Percentiles rank a stretch among this genome's conserved stretches.
These are phyloP conservation scores for Latrodectus hesperus DNA, from an alignment of 2,888 invertebrate genomes.

Conservation along the genomic window DNA sequence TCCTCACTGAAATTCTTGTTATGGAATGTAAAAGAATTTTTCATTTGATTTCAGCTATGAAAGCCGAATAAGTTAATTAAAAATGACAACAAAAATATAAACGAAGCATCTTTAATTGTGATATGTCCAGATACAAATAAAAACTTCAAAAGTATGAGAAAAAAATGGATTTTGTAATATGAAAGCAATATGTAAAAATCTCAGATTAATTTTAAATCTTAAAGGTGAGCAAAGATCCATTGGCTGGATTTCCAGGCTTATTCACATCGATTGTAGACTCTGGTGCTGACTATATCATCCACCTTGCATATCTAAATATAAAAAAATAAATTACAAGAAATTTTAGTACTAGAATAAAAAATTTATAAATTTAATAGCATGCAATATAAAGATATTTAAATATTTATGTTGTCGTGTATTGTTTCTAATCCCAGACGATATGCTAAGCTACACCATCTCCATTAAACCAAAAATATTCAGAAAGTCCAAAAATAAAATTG, in stretches of 20 bases:
- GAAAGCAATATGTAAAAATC: slow-evolving; percentile 30
- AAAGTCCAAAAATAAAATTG: no score
- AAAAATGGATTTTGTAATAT: slow-evolving; percentile 47
- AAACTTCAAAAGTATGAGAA: slow-evolving; percentile 41
- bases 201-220: slow-evolving; percentile 24
- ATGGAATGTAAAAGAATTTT: not conserved
- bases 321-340: slow-evolving; percentile 27
- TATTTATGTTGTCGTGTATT: no score
- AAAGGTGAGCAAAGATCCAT: slow-evolving; percentile 20
- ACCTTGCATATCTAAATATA: slow-evolving; percentile 82
- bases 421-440: no score
- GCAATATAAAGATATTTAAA: no score
- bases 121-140: slow-evolving; percentile 45
- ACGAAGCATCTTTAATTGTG: slow-evolving; percentile 54
- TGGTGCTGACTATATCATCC: slow-evolving; percentile 83
- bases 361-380: no score
- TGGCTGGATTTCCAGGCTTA: slow-evolving; percentile 7
- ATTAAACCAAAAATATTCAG: no score
- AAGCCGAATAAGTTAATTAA: not conserved
- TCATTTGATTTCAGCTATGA: not conserved
- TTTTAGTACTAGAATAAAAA: no score
- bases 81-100: slow-evolving; percentile 24
- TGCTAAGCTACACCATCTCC: no score
- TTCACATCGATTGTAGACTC: slow-evolving; percentile 80
- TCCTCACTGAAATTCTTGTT: not conserved